Evolutionary conservation across 2,888 invertebrate genomes (phyloP).

Genomic region (Leptinotarsa haldemani): DNA sequence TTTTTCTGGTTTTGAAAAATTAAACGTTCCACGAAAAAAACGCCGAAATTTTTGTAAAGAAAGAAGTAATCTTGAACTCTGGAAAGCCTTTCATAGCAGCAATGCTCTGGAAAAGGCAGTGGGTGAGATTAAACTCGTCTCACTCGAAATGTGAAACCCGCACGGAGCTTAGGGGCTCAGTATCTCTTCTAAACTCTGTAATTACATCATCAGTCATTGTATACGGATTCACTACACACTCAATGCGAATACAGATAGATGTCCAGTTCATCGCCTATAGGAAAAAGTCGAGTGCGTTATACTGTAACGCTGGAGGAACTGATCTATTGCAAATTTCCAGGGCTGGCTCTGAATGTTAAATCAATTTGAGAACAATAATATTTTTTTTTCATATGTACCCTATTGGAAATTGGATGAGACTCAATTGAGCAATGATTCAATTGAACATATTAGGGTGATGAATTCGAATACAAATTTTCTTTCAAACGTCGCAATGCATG

Average conservation of each 20-base stretch:
- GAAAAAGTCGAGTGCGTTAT: background rate
- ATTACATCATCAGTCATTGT: constrained; percentile 15
- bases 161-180: background rate
- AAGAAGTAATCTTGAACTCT: background rate
- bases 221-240: constrained; percentile 5
- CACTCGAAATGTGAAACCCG: background rate
- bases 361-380: no score
- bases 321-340: background rate
- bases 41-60: background rate
- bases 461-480: no score
- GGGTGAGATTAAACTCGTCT: background rate
- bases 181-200: constrained; percentile 8
- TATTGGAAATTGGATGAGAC: no score
- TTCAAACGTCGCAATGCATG: no score
- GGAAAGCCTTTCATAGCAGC: background rate
- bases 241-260: constrained; percentile 14
- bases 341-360: no score
- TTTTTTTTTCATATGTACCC: no score
- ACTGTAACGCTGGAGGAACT: background rate
- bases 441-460: no score
- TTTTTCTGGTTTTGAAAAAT: no score
- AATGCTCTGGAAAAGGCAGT: background rate
- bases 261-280: background rate
- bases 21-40: no score
- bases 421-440: no score